Conservation (phyloP, 2,113 vertebrate genomes). For the Antennarius striatus region DNA sequence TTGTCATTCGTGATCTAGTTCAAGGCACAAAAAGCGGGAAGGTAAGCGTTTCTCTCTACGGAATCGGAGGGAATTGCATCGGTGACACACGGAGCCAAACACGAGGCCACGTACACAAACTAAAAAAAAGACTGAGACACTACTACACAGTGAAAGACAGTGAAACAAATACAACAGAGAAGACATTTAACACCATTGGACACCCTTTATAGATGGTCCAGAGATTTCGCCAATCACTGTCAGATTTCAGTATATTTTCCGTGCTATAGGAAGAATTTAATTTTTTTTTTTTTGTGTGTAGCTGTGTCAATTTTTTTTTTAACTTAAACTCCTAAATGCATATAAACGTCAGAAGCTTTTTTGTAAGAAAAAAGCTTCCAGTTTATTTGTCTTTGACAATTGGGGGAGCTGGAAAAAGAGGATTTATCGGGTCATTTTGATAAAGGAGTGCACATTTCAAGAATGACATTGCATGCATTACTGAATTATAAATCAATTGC, state of each 20-base stretch:
- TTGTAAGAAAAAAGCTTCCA: constrained; percentile 73
- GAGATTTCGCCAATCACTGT: constrained; percentile 73
- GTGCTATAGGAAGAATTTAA: constrained; percentile 36
- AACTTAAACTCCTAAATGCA: not conserved
- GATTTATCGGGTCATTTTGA: constrained; percentile 70
- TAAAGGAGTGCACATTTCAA: constrained; percentile 76
- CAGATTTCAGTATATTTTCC: constrained; percentile 54
- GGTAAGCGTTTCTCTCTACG: constrained; percentile 25
- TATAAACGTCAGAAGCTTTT: constrained; percentile 53
- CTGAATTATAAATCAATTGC: constrained; percentile 72
- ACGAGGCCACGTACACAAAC: constrained; percentile 54
- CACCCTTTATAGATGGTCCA: constrained; percentile 85
- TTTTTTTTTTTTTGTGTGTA: constrained; percentile 42
- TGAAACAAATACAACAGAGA: constrained; percentile 66
- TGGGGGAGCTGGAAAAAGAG: constrained; percentile 72
- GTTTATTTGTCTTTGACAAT: constrained; percentile 54
- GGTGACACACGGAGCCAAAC: constrained; percentile 46
- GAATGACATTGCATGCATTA: constrained; percentile 92
- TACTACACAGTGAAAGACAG: constrained; percentile 65
- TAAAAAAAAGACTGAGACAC: constrained; percentile 51
- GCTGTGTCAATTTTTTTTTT: constrained; percentile 36
- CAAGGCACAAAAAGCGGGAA: constrained; percentile 14
- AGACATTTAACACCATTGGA: constrained; percentile 77
- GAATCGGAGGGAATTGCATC: constrained; percentile 27
- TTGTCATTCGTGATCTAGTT: constrained; percentile 21